phyloP scores from a whole-genome alignment of 2,113 vertebrate genomes.

The Sciurus niger region DNA sequence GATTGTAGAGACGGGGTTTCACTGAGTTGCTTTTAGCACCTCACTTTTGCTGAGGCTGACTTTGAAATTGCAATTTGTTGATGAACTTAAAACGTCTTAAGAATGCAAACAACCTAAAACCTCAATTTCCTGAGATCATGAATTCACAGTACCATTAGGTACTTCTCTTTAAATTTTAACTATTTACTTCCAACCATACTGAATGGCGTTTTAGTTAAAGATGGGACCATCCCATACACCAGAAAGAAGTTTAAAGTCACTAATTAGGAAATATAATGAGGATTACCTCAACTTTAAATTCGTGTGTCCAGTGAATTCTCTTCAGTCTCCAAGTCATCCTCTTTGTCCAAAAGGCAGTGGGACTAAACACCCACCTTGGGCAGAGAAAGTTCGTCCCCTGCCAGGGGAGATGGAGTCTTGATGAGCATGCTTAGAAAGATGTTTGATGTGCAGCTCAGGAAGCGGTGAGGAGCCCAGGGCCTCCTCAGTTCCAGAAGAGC shows the following conservation, averaged over 20 bases:
- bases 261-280: background rate
- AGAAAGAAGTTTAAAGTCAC: too few relatives aligned
- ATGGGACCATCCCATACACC: too few relatives aligned
- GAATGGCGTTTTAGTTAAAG: too few relatives aligned
- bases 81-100: background rate
- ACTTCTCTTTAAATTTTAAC: too few relatives aligned
- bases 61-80: constrained; percentile 1
- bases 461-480: background rate
- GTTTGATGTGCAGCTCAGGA: background rate
- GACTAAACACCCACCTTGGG: background rate
- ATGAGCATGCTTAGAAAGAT: background rate
- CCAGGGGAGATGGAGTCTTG: too few relatives aligned
- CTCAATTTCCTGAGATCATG: background rate
- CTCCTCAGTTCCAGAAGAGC: background rate
- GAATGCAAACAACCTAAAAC: background rate
- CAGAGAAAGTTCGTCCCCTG: background rate
- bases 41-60: too few relatives aligned
- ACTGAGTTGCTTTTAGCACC: too few relatives aligned
- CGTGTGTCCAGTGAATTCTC: background rate
- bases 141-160: too few relatives aligned
- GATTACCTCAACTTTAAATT: background rate
- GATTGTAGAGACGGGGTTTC: too few relatives aligned
- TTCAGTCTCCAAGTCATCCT: background rate
- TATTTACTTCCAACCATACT: too few relatives aligned
- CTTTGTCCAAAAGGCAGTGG: background rate